Evolutionary conservation across 2,888 invertebrate genomes (phyloP), one percentile per base, ranked within the genome.

Genomic region (Tortrix viridana): DNA sequence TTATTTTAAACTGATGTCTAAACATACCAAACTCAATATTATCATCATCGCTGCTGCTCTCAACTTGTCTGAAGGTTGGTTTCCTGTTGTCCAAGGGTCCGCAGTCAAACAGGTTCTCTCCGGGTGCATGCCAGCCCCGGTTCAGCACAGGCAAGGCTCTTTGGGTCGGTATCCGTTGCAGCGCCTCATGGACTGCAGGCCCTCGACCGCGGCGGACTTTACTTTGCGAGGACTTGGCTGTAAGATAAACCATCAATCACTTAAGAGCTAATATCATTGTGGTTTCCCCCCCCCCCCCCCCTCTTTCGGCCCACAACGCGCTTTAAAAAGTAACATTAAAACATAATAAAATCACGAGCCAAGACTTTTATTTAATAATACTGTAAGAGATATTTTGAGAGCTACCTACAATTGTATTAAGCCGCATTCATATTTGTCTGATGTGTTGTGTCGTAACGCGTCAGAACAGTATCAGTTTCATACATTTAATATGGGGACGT

Each of bases 151-250:
- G 82, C 32, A 87, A 60, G 1, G 84, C 89, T 9, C 76, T 68
- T 57, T 76, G 82, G 65, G 75, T 68, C 49, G 91, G 85, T 93
- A 94, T 93, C 92, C 94, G 93, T 73, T 94, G 93, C 59, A 94
- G 73, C 0, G 93, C 92, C 76, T 94, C 94, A 69, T 94, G 94
- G 23, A 93, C 82, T 9, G 92, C 87, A 0, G 92, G 92, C 12
- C 92, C 92, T 1, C 92, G 79, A 5, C 92, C 92, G 7, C 86
- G 84, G 1, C 85, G 82, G 9, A 81, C 69, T 69, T 87, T 90
- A 4, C 84, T 62, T 65, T 82, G 78, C 20, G 77, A 68, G 48
- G 79, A 70, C 73, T 85, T 86, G n/a, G 73, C 84, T 85, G 66
- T 9, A 55, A 65, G 16, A 63, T 65, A 62, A 22, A n/a, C 16